These are phyloP conservation scores for Sebastes trivittatus DNA, from an alignment of 2,797 vertebrate genomes.

Conservation along the genomic window DNA sequence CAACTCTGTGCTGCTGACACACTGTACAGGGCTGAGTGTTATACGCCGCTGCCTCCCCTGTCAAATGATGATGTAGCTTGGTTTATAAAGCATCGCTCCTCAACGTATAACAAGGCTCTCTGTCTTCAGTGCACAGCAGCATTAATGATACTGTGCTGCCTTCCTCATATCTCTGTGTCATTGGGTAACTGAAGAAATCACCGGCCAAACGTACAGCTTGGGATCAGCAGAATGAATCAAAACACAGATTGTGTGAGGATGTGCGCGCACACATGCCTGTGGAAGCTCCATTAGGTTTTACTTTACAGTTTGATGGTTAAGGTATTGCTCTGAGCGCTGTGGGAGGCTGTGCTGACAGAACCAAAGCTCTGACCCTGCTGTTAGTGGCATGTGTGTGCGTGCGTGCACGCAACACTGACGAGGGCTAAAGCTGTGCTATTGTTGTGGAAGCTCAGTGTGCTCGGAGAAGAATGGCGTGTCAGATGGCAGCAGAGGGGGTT, in stretches of 20 bases:
- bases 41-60: conserved; percentile 37
- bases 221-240: conserved; percentile 48
- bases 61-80: conserved; percentile 62
- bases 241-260: conserved; percentile 32
- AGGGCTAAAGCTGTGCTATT: conserved; percentile 66
- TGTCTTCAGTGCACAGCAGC: conserved; percentile 20
- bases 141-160: conserved; percentile 27
- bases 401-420: conserved; percentile 45
- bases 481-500: conserved; percentile 77
- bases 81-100: conserved; percentile 44
- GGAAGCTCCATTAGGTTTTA: conserved; percentile 57
- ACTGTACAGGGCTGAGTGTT: conserved; percentile 30
- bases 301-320: conserved; percentile 62
- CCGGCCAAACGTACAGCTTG: conserved; percentile 14
- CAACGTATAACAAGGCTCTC: conserved; percentile 53
- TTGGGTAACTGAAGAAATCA: conserved; percentile 44
- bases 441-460: conserved; percentile 67
- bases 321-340: conserved; percentile 64
- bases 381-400: conserved; percentile 25
- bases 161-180: conserved; percentile 39
- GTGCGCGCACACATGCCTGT: background rate
- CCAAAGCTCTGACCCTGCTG: conserved; percentile 67
- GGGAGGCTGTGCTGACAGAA: conserved; percentile 66
- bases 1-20: conserved; percentile 60
- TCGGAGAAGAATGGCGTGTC: conserved; percentile 77